phyloP scores from a whole-genome alignment of 2,888 invertebrate species.

The Caenorhabditis imperialis region DNA sequence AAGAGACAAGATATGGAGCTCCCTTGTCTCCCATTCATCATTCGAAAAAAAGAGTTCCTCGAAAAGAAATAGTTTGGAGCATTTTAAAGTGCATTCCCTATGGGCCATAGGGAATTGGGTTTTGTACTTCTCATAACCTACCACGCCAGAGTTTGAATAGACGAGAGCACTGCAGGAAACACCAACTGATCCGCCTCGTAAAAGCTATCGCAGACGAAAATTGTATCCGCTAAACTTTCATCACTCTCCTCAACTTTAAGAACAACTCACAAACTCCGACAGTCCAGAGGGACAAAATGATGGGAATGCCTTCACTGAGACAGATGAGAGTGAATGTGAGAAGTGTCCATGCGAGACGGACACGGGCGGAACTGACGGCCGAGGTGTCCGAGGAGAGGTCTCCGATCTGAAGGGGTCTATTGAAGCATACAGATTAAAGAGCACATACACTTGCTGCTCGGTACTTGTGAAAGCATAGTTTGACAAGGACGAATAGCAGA shows the following conservation, averaged over 20 bases:
- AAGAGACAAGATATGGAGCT: too few relatives aligned
- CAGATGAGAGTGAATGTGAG: slow-evolving; percentile 16
- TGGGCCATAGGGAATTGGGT: too few relatives aligned
- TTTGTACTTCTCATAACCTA: too few relatives aligned
- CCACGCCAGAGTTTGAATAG: slow-evolving; percentile 22
- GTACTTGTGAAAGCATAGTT: slow-evolving; percentile 19
- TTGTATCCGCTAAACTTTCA: slow-evolving; percentile 18
- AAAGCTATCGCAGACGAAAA: slow-evolving; percentile 22
- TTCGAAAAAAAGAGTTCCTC: too few relatives aligned
- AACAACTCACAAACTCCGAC: too few relatives aligned
- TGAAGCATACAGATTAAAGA: too few relatives aligned
- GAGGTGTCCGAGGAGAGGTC: slow-evolving; percentile 23
- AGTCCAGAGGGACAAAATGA: slow-evolving; percentile 11
- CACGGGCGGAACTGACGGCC: slow-evolving; percentile 23
- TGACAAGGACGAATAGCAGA: slow-evolving; percentile 28
- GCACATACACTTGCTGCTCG: too few relatives aligned
- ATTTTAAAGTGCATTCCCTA: too few relatives aligned
- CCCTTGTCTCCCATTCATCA: too few relatives aligned
- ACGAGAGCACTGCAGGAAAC: slow-evolving; percentile 5
- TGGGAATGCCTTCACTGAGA: slow-evolving; percentile 28
- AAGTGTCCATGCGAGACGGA: slow-evolving; percentile 32
- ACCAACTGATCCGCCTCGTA: slow-evolving; percentile 27
- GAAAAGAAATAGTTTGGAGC: too few relatives aligned
- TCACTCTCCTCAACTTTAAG: too few relatives aligned
- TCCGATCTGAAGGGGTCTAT: slow-evolving; percentile 16